A percentile compares a stretch with the other conserved stretches of the same genome.
These are phyloP conservation scores for Leptinotarsa undecemlineata DNA, from an alignment of 1,140 invertebrate genomes.

Conservation along the genomic window DNA sequence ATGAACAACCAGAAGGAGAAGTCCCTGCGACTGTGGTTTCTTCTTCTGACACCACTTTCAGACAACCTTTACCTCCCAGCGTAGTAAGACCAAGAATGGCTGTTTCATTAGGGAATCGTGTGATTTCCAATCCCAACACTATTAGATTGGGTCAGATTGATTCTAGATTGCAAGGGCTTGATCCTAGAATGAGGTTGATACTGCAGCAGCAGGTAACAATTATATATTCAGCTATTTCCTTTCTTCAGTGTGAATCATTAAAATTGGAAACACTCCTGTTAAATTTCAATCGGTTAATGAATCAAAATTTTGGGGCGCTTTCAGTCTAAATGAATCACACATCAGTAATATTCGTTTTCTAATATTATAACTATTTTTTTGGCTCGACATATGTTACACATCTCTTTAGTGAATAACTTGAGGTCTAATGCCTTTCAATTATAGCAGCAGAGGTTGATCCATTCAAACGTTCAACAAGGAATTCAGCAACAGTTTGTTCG, in stretches of 20 bases:
- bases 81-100: conserved; percentile 57
- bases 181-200: conserved; percentile 58
- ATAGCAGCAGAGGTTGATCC: conserved; percentile 4
- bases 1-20: conserved; percentile 40
- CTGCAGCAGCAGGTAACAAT: conserved; percentile 55
- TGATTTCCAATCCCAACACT: conserved; percentile 36
- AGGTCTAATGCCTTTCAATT: not conserved
- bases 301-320: too few relatives aligned
- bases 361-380: too few relatives aligned
- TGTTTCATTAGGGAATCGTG: conserved; percentile 36
- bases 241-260: too few relatives aligned
- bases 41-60: conserved; percentile 56
- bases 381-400: too few relatives aligned
- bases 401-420: too few relatives aligned
- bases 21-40: conserved; percentile 40
- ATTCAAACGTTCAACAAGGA: conserved; percentile 18
- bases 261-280: too few relatives aligned
- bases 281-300: too few relatives aligned
- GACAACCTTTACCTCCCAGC: conserved; percentile 63
- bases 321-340: too few relatives aligned
- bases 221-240: not conserved
- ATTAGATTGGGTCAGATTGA: conserved; percentile 46
- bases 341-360: too few relatives aligned
- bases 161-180: conserved; percentile 55
- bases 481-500: conserved; percentile 43